These are phyloP conservation scores for Vespertilio murinus DNA, from an alignment of 2,797 vertebrate genomes.

Conservation along the genomic window DNA sequence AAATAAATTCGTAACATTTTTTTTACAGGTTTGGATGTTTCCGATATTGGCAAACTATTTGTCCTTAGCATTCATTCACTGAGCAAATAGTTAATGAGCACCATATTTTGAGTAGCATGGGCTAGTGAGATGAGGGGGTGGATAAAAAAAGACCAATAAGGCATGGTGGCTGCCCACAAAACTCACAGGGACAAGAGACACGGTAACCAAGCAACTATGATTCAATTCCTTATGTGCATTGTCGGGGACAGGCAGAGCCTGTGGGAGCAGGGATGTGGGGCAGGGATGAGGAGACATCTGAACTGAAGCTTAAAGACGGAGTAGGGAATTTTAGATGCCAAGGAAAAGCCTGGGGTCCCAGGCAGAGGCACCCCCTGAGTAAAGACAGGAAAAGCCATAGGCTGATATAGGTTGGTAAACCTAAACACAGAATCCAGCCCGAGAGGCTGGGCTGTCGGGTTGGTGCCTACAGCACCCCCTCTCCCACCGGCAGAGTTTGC, in stretches of 20 bases:
- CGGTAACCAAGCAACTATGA: not conserved
- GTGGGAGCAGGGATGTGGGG: not conserved
- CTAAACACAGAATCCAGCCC: not conserved
- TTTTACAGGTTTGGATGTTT: not conserved
- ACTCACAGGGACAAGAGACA: not conserved
- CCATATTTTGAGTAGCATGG: not conserved
- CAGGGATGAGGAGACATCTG: not conserved
- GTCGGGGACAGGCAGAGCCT: not conserved
- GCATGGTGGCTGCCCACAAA: not conserved
- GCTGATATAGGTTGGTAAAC: not conserved
- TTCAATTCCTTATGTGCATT: not conserved
- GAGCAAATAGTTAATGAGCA: not conserved
- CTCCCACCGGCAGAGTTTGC: not conserved
- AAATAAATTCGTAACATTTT: not conserved
- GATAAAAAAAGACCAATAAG: not conserved
- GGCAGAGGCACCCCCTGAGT: not conserved
- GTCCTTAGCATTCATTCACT: conserved; percentile 6
- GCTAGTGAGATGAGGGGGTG: not conserved
- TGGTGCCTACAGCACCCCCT: not conserved
- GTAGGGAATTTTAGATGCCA: not conserved
- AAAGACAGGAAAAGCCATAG: not conserved
- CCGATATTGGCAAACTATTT: not conserved
- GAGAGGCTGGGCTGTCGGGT: not conserved
- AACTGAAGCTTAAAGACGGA: not conserved
- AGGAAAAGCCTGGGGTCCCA: not conserved